Evolutionary conservation across 2,113 vertebrate genomes (phyloP), one percentile per base, ranked within the genome.

Genomic region (Ammospiza nelsoni): DNA sequence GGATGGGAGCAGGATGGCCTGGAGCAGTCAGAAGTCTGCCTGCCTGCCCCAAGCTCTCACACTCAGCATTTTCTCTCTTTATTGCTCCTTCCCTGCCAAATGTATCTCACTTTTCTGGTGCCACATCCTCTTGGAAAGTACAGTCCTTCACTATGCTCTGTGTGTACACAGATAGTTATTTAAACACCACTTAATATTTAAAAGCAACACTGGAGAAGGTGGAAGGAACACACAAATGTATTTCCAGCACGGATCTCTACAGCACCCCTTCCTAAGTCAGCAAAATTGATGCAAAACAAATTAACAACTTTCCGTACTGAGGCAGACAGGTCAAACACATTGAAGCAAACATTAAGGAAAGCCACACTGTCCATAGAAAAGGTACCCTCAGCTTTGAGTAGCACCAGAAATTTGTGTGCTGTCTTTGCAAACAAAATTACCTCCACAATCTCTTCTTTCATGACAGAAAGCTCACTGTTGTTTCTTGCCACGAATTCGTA

Each of bases 401-500:
- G 27, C 17, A 67, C 15, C n/a, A 61, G 35, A 63, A 71, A 75
- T 72, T 7, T 3, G 0, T 33, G 24, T 44, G 78, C 48, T 73
- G 44, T n/a, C 54, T 80, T 43, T 55, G 67, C 67, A 89, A 88
- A 89, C 77, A 41, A 17, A 35, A 68, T 96, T 97, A 99, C 99
- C 99, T 99, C 99, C 33, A 99, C 98, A 2, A 99, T 94, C 78
- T 99, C 99, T 73, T 99, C 99, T 94, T 99, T 99, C 74, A 98
- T 61, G 43, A 99, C 98, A 1, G 99, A 99, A 73, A 99, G 98
- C 89, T 99, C 99, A 6, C 98, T 99, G 97, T 93, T 97, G 96
- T 99, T 99, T 66, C 99, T 98, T 51, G 98, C 99, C 97, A 98
- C 97, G 91, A 99, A 99, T 95, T 99, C 99, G 0, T 99, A 99